A percentile compares a stretch with the other conserved stretches of the same genome.
Evolutionary conservation across 2,888 invertebrate species (phyloP).

Genomic region (Cactoblastis cactorum): DNA sequence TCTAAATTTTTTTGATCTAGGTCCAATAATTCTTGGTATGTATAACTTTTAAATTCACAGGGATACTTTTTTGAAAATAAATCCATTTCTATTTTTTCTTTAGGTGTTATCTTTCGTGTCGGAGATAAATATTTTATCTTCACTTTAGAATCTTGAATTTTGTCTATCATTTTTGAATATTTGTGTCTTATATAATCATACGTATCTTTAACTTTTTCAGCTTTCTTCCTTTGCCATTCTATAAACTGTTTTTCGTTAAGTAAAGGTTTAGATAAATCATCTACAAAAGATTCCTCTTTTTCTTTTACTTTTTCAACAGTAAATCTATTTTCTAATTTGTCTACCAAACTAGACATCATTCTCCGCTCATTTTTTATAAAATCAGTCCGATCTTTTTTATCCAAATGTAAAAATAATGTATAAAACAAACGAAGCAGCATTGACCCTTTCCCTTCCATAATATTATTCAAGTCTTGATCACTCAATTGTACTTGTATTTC

Average conservation of each 20-base stretch:
- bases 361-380: constrained; percentile 72
- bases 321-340: constrained; percentile 60
- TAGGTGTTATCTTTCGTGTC: constrained; percentile 28
- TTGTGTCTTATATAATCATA: constrained; percentile 60
- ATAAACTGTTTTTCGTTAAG: constrained; percentile 70
- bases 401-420: constrained; percentile 79
- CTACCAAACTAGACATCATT: constrained; percentile 58
- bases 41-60: constrained; percentile 56
- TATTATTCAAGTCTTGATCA: constrained; percentile 61
- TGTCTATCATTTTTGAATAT: constrained; percentile 56
- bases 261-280: constrained; percentile 65
- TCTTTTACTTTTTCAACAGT: constrained; percentile 50
- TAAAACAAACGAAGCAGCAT: constrained; percentile 79
- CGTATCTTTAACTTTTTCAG: constrained; percentile 59
- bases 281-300: constrained; percentile 48
- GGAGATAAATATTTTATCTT: constrained; percentile 29
- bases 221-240: constrained; percentile 79
- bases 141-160: constrained; percentile 47
- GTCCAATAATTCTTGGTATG: constrained; percentile 57
- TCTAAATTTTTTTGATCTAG: constrained; percentile 50
- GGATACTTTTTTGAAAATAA: constrained; percentile 51
- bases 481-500: constrained; percentile 66
- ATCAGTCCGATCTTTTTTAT: constrained; percentile 76
- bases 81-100: constrained; percentile 55
- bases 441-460: constrained; percentile 72